Conservation (phyloP, 2,113 vertebrate species). For the Microtus ochrogaster region DNA sequence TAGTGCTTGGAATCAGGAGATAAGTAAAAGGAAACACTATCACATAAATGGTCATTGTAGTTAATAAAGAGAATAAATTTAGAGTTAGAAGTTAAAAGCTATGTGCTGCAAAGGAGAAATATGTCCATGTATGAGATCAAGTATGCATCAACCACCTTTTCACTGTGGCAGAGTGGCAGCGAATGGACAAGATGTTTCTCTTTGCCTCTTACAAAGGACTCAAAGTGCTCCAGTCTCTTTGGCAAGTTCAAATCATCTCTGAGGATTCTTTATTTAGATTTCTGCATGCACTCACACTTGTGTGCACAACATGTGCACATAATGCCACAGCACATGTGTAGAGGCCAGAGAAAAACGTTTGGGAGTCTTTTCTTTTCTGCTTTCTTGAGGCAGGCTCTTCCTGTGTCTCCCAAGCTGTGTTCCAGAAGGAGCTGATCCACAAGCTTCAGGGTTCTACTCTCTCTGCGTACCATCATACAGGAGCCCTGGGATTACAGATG, state of each 20-base stretch:
- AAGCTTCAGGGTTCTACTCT: neutral
- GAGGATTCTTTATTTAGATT: neutral
- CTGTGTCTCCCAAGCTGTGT: neutral
- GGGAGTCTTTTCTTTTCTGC: neutral
- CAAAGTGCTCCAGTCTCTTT: neutral
- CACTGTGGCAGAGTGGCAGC: neutral
- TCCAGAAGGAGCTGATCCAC: neutral
- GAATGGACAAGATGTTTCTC: neutral
- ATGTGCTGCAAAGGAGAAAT: conserved; percentile 32
- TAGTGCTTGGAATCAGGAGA: neutral
- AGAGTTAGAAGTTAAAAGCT: conserved; percentile 43
- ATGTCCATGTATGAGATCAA: neutral
- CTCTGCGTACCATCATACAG: neutral
- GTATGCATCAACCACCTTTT: conserved; percentile 20
- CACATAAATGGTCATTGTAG: neutral
- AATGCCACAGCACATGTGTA: neutral
- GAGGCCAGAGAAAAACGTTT: neutral
- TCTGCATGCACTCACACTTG: neutral
- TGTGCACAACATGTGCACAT: neutral
- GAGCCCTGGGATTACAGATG: neutral
- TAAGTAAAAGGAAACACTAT: conserved; percentile 37
- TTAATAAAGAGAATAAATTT: conserved; percentile 51
- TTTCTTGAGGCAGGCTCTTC: neutral
- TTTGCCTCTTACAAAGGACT: conserved; percentile 9
- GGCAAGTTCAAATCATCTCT: conserved; percentile 19